These are phyloP conservation scores for Otocyon megalotis DNA, from an alignment of 2,113 vertebrate species.

Conservation along the genomic window DNA sequence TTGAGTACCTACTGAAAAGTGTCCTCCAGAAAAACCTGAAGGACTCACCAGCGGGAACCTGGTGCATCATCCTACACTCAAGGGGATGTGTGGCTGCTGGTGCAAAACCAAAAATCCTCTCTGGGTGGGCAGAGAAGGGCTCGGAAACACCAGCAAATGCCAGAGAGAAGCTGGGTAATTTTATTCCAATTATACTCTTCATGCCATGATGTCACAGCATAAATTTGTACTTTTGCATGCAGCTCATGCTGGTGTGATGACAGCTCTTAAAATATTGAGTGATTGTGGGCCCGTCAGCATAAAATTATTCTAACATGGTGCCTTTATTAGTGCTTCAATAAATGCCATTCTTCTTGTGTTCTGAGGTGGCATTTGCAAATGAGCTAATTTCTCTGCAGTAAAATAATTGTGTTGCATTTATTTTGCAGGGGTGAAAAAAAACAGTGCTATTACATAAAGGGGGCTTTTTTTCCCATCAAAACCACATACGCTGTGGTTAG, in stretches of 20 bases:
- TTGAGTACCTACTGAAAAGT: slow-evolving; percentile 82
- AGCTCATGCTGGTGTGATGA: slow-evolving; percentile 91
- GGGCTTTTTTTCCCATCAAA: slow-evolving; percentile 89
- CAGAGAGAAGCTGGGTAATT: slow-evolving; percentile 88
- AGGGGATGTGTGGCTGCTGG: slow-evolving; percentile 57
- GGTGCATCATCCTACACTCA: slow-evolving; percentile 78
- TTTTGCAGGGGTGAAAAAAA: slow-evolving; percentile 81
- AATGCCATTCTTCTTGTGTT: slow-evolving; percentile 92
- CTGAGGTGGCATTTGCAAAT: slow-evolving; percentile 91
- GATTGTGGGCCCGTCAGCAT: slow-evolving; percentile 91
- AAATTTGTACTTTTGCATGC: slow-evolving; percentile 91
- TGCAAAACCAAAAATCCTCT: slow-evolving; percentile 73
- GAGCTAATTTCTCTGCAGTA: slow-evolving; percentile 91
- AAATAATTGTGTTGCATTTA: slow-evolving; percentile 91
- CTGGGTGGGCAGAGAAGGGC: slow-evolving; percentile 82
- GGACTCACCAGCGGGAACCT: slow-evolving; percentile 76
- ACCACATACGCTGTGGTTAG: slow-evolving; percentile 85
- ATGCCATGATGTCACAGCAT: slow-evolving; percentile 91
- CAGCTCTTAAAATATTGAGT: slow-evolving; percentile 93
- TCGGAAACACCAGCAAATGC: slow-evolving; percentile 79
- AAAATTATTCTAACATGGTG: slow-evolving; percentile 92
- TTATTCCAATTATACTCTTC: slow-evolving; percentile 91
- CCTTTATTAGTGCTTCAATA: slow-evolving; percentile 92
- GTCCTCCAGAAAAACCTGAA: slow-evolving; percentile 81
- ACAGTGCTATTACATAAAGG: slow-evolving; percentile 89